Evolutionary conservation across 2,797 vertebrate genomes (phyloP), one percentile per base, ranked within the genome.

Genomic region (Lepilemur septentrionalis): DNA sequence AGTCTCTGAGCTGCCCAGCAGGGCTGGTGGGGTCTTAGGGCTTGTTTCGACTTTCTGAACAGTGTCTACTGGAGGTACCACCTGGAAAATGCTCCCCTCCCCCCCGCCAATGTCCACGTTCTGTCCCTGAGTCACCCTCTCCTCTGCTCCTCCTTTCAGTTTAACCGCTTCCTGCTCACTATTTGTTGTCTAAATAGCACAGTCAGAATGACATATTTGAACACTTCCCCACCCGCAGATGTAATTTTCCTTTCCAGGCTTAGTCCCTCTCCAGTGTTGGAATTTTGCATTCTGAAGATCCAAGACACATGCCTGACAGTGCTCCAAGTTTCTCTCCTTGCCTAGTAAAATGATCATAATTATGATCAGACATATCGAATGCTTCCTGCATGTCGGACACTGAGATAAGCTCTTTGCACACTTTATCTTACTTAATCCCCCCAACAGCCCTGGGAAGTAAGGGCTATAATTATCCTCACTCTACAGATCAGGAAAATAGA

Each of bases 101-200:
- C 30, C 88, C 57, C 20, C 17, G 30, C 2, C 82, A 57, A 14
- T 25, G 94, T 81, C 63, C 76, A 67, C 11, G 3, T 17, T 85
- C 55, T 89, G 57, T 82, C 84, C 92, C 95, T 50, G 55, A 94
- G 94, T 97, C 87, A 83, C 46, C n/a, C 30, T 95, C 28, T 30
- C 13, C 14, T 80, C 52, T 48, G 61, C 69, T 38, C 94, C 69
- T 41, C 41, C 46, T 83, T 78, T 79, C 57, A 63, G 61, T 85
- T 89, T 96, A 96, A 96, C 96, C 93, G 89, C 96, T 96, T 98
- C 96, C 96, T 97, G 97, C 59, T 81, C 52, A 28, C 76, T 87
- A 46, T 91, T 73, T 76, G 83, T 73, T 93, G 70, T 94, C 91
- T 96, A 67, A 92, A 91, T 7, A 94, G 95, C 96, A 81, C 28